A percentile compares a stretch with the other conserved stretches of the same genome.
Evolutionary conservation across 2,113 vertebrate species (phyloP).

Genomic region (Alexandromys fortis): DNA sequence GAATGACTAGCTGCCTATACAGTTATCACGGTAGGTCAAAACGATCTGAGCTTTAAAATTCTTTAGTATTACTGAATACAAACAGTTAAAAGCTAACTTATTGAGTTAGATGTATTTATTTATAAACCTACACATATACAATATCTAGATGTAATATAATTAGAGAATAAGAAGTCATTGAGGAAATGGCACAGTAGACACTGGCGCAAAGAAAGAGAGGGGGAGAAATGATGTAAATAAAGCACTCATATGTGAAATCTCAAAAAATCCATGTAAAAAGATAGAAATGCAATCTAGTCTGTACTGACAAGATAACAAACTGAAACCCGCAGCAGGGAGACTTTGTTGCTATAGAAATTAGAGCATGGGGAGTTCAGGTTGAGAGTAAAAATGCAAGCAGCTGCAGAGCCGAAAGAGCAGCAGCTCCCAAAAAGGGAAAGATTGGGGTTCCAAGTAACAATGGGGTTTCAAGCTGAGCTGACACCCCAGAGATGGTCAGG

Average conservation of each 20-base stretch:
- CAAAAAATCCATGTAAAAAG: neutral
- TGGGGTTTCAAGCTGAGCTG: too few relatives aligned
- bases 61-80: neutral
- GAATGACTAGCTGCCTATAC: neutral
- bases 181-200: neutral
- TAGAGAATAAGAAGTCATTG: neutral
- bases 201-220: neutral
- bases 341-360: neutral
- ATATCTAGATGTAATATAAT: neutral
- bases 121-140: neutral
- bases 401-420: neutral
- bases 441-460: too few relatives aligned
- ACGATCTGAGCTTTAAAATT: neutral
- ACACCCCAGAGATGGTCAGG: neutral
- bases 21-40: neutral
- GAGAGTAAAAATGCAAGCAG: neutral
- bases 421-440: neutral
- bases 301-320: neutral
- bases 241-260: neutral
- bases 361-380: neutral
- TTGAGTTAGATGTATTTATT: neutral
- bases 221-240: neutral
- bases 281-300: neutral
- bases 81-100: constrained; percentile 39
- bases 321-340: neutral